These are phyloP conservation scores for Marmota flaviventris DNA, from an alignment of 2,113 vertebrate species.

Conservation along the genomic window DNA sequence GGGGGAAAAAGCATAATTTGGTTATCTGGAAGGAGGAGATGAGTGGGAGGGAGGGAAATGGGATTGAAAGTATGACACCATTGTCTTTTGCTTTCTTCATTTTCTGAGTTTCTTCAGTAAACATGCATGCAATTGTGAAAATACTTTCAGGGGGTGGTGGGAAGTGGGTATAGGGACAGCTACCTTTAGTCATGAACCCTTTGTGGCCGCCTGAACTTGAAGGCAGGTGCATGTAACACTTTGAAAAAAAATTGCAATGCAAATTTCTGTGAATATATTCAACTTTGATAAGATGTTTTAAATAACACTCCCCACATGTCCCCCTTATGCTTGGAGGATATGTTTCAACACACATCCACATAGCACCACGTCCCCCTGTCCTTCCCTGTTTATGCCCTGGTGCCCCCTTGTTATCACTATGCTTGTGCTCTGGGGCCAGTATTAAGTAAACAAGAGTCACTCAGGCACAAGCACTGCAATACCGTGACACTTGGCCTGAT, in stretches of 20 bases:
- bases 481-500: neutral
- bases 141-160: neutral
- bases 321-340: neutral
- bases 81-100: neutral
- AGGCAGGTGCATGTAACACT: neutral
- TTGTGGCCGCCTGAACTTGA: neutral
- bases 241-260: neutral
- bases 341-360: neutral
- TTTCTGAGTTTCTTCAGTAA: constrained; percentile 20
- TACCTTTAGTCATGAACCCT: neutral
- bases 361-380: neutral
- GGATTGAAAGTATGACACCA: neutral
- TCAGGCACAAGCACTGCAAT: neutral
- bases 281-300: neutral
- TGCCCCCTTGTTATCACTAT: too few species aligned
- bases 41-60: neutral
- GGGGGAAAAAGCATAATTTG: neutral
- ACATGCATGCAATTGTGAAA: neutral
- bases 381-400: neutral
- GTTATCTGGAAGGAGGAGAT: constrained; percentile 5
- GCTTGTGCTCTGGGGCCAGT: neutral
- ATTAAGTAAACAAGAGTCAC: neutral
- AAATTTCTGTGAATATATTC: neutral
- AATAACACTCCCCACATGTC: neutral
- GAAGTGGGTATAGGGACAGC: neutral